A percentile compares a stretch with the other conserved stretches of the same genome.
These are phyloP conservation scores for Chaetura pelagica DNA, from an alignment of 2,113 vertebrate genomes.

Conservation along the genomic window DNA sequence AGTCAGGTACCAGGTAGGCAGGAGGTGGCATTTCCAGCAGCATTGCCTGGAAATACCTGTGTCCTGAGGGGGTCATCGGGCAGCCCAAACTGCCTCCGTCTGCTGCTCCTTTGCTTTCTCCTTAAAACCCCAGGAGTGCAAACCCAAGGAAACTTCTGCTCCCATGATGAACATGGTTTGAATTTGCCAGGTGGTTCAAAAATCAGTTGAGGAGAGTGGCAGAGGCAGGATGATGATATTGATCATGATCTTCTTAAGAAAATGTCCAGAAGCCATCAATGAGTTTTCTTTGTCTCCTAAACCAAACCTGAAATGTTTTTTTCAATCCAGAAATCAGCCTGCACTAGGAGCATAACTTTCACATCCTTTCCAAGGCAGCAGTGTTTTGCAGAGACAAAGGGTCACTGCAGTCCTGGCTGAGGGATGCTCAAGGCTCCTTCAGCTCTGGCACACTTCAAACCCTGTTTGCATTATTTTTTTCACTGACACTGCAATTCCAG, in stretches of 20 bases:
- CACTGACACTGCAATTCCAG: rapidly evolving
- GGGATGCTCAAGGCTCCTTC: background rate
- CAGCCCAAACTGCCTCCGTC: background rate
- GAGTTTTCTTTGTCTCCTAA: background rate
- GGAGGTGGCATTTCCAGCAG: background rate
- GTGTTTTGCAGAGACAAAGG: background rate
- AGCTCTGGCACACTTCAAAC: background rate
- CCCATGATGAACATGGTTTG: background rate
- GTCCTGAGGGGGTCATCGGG: background rate
- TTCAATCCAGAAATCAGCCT: background rate
- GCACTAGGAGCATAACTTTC: background rate
- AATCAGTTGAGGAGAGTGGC: background rate
- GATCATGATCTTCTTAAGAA: background rate
- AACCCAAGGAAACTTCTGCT: background rate
- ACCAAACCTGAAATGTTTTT: background rate
- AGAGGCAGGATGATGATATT: background rate
- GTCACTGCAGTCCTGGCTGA: background rate
- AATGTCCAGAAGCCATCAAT: background rate
- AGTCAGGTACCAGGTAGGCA: background rate
- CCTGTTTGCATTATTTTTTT: background rate
- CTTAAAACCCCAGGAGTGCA: background rate
- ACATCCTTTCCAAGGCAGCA: background rate
- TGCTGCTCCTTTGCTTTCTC: background rate
- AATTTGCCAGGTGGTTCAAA: background rate
- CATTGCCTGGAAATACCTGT: background rate